Base-by-base conservation (phyloP, 2,888 invertebrate species). In the Euplagia quadripunctaria region DNA sequence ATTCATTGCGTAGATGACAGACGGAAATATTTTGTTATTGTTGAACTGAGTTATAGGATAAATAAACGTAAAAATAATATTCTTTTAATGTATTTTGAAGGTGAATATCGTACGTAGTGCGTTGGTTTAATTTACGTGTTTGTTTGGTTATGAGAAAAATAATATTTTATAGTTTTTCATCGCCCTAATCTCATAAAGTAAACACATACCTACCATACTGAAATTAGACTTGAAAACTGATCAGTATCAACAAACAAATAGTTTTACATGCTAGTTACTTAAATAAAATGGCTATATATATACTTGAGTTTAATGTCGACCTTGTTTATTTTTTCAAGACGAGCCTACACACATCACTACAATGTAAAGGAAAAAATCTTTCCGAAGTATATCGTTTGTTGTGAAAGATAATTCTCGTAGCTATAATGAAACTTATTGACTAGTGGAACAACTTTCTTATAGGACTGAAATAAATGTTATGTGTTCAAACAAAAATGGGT, bases 1-100 rank as follows among this genome's bases (percentile, higher is more conserved):
- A 75, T 70, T 83, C 64, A 63, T 67, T 20, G 64, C 9, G 6
- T 17, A 76, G 69, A 83, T 75, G 83, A 82, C 75, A 72, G 79
- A 77, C 67, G 64, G 11, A 76, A 76, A 80, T 77, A 71, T 31
- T 64, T 41, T 69, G 49, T 73, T 72, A 74, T 49, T 31, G 51
- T 67, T 71, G 52, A 17, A 71, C n/a, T 75, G 74, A 83, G 55
- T 75, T 75, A 83, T 81, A 49, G 41, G 12, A 73, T 73, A 83
- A 77, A 82, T 76, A 81, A 61, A 51, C 64, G 58, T n/a, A 65
- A 55, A 69, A 71, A 71, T 76, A 77, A 75, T 76, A 68, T 67
- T 74, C 61, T 79, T 68, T 67, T 72, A 75, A 73, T 68, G 75
- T 70, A 70, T 77, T 74, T 51, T 68, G 71, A 72, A 74, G 74